Evolutionary conservation across 2,797 vertebrate genomes (phyloP), one percentile per base, ranked within the genome.

Genomic region (Amblyraja radiata): DNA sequence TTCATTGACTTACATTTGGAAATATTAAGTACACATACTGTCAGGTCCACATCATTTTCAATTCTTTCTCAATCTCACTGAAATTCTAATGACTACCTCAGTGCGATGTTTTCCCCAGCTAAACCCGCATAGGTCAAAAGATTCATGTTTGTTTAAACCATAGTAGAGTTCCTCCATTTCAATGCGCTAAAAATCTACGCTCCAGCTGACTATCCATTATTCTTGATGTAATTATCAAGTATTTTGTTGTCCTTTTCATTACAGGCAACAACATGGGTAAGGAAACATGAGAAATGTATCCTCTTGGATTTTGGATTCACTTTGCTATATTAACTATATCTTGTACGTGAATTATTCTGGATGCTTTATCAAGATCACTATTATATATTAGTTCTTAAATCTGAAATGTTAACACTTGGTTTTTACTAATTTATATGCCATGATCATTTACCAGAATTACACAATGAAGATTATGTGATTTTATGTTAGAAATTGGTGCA

Each of bases 1-100:
- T 23, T 88, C n/a, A 21, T 68, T 88, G 61, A 68, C n/a, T 88
- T 68, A 68, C 63, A 68, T 88, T 68, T 88, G 84, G 65, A 84
- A 84, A 61, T 65, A 88, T 88, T 28, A 61, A 65, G 14, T 65
- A 13, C n/a, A 5, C 32, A 65, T 23, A 16, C 63, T 68, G 61
- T 88, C 5, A 21, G 63, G 63, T 65, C 61, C 2, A 68, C 84
- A 36, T 88, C 63, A 63, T 68, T 32, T 21, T 21, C 63, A 7
- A 36, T 63, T 36, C 6, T 88, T 63, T 36, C 14, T 28, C n/a
- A 68, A 14, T 86, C 83, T 36, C 6, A 68, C 61, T 88, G n/a
- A 32, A 68, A 88, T 88, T 18, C 61, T 36, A 36, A 18, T 88
- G 61, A 65, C 16, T 3, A 6, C 23, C 63, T 88, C 61, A 21